Evolutionary conservation across 2,113 vertebrate species (phyloP), one percentile per base, ranked within the genome.

Genomic region (Danio rerio): DNA sequence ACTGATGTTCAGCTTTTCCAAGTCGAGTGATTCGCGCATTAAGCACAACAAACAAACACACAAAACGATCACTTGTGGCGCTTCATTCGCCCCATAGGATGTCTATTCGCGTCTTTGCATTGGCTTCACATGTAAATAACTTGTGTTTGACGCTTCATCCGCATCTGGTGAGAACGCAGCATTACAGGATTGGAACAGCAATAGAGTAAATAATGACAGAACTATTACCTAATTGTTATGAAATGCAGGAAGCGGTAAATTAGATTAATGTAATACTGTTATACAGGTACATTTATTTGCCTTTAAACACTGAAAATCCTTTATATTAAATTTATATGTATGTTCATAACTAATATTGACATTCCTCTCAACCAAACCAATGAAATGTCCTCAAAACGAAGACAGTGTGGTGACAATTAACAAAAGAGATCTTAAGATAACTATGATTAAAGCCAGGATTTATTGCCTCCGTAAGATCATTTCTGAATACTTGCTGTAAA

Each of bases 401-500:
- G 70, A 84, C 53, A 82, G 80, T 86, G 72, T 86, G 78, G 68
- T 79, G 73, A 75, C 71, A 89, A 89, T 87, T 80, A 90, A 80
- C 81, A 83, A 75, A 82, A 66, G 58, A 77, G 59, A 80, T 78
- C 18, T 20, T 15, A 6, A 69, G 70, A 75, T 77, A 47, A 61
- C 72, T 16, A 63, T 87, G 83, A 89, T 91, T 81, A 87, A 90
- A 89, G 84, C 76, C 5, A 13, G 50, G 45, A 68, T 85, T 74
- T 84, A 82, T 55, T 56, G 12, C 47, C 43, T 13, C 12, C 4
- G 7, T 71, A 61, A 80, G 66, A 65, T 69, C 87, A 87, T 89
- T 85, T 91, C 87, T 82, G 56, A 90, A 80, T 88, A 85, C 61
- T 84, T 79, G 16, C 85, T 82, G 82, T 85, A 86, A 90, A 89